Percentiles rank a stretch among this genome's conserved stretches.
These are phyloP conservation scores for Corydoras sp. DNA, from an alignment of 2,113 vertebrate genomes.

Conservation along the genomic window DNA sequence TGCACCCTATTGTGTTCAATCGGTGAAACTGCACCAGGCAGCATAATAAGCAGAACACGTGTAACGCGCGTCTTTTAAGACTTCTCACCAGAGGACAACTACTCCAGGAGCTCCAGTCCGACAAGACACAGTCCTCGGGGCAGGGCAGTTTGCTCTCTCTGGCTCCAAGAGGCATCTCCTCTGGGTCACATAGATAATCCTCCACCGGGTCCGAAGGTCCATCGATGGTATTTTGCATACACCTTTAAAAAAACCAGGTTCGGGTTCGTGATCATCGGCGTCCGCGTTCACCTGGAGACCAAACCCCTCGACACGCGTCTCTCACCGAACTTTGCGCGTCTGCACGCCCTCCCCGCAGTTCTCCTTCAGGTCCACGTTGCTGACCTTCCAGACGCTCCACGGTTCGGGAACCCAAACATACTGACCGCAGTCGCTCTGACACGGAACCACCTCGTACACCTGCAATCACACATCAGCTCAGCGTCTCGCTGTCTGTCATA, in stretches of 20 bases:
- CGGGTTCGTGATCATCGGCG: not conserved
- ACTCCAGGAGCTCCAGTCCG: conserved; percentile 89
- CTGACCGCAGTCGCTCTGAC: conserved; percentile 91
- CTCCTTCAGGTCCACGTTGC: conserved; percentile 80
- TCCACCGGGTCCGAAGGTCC: conserved; percentile 90
- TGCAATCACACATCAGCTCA: not conserved
- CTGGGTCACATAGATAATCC: conserved; percentile 94
- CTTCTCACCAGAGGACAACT: conserved; percentile 72
- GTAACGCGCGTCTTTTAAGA: too few species aligned
- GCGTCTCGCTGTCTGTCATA: too few species aligned
- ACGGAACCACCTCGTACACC: conserved; percentile 81
- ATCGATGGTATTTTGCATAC: conserved; percentile 92
- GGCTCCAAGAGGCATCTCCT: conserved; percentile 93
- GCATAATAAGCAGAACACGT: too few species aligned
- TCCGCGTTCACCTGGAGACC: too few species aligned
- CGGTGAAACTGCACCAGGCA: too few species aligned
- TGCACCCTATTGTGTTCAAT: too few species aligned
- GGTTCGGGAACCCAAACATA: conserved; percentile 88
- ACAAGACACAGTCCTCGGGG: conserved; percentile 90
- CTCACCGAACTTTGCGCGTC: conserved; percentile 92
- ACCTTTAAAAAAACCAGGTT: conserved; percentile 61
- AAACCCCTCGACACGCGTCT: not conserved
- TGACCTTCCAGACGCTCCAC: conserved; percentile 95
- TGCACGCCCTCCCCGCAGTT: conserved; percentile 96
- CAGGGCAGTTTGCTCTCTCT: conserved; percentile 86